A percentile compares a stretch with the other conserved stretches of the same genome.
Evolutionary conservation across 2,797 vertebrate genomes (phyloP).

Genomic region (Dendrocincla fuliginosa): DNA sequence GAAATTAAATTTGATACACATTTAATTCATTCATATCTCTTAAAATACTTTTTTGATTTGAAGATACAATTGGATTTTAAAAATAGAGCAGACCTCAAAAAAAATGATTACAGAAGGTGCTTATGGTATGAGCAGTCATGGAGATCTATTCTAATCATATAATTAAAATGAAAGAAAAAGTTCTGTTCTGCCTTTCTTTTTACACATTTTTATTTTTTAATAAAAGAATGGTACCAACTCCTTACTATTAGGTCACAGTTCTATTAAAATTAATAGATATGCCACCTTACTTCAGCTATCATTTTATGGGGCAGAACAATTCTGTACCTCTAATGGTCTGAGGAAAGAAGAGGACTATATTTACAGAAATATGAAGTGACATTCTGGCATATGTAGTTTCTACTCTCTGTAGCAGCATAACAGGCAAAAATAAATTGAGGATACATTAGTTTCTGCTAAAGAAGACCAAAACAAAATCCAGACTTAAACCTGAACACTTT

Average conservation of each 20-base stretch:
- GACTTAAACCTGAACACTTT: background rate
- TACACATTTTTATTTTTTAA: too few species aligned
- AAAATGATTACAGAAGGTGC: background rate
- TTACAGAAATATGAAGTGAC: background rate
- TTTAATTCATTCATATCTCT: background rate
- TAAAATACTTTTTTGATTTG: background rate
- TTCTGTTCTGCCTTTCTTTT: background rate
- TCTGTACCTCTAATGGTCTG: background rate
- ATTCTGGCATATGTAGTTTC: background rate
- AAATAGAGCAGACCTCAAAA: background rate
- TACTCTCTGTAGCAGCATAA: background rate
- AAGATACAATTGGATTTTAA: background rate
- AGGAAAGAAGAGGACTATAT: background rate
- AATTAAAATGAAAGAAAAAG: background rate
- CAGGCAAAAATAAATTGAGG: background rate
- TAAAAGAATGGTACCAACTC: rapidly evolving
- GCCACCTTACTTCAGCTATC: background rate
- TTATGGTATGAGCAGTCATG: background rate
- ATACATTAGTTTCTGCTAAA: background rate
- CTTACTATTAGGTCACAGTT: background rate
- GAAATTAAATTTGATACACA: background rate
- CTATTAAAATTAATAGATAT: background rate
- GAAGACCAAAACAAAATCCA: background rate
- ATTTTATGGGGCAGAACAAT: background rate
- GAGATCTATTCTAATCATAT: background rate